These are phyloP conservation scores for Takifugu flavidus DNA, from an alignment of 2,113 vertebrate species.

Conservation along the genomic window DNA sequence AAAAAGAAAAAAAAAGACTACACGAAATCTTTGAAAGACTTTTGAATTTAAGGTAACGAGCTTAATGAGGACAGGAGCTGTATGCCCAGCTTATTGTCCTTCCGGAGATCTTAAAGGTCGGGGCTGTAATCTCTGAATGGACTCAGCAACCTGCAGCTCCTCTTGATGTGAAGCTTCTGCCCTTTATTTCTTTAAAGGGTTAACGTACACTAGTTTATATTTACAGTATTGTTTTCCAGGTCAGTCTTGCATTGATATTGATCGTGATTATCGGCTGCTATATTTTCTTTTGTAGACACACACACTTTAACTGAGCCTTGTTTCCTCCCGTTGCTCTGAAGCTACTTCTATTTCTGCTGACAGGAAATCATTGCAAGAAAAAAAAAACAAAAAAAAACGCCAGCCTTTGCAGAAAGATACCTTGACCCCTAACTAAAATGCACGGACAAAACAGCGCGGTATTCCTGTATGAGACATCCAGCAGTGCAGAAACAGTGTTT, in stretches of 20 bases:
- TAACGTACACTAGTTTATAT: too few species aligned
- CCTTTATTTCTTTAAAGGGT: background rate
- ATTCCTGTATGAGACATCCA: conserved; percentile 25
- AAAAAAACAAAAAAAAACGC: conserved; percentile 29
- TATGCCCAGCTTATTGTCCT: conserved; percentile 25
- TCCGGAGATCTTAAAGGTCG: conserved; percentile 5
- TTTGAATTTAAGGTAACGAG: conserved; percentile 22
- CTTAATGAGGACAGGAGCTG: conserved; percentile 12
- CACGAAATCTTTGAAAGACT: conserved; percentile 7
- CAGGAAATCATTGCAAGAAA: conserved; percentile 49
- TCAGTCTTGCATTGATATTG: background rate
- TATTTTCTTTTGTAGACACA: background rate
- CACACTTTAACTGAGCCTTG: conserved; percentile 7
- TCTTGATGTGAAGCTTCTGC: background rate
- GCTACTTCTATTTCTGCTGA: conserved; percentile 50
- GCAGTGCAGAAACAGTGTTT: conserved; percentile 53
- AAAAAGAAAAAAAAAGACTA: conserved; percentile 1
- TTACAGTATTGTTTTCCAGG: background rate
- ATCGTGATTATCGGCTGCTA: background rate
- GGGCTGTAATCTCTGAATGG: background rate
- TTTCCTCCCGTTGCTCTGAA: conserved; percentile 20
- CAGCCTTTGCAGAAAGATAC: conserved; percentile 36
- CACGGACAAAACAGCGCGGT: conserved; percentile 1
- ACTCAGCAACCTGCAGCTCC: background rate
- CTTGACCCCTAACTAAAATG: conserved; percentile 1